Conservation (phyloP, 2,113 vertebrate species). For the Mobula hypostoma region DNA sequence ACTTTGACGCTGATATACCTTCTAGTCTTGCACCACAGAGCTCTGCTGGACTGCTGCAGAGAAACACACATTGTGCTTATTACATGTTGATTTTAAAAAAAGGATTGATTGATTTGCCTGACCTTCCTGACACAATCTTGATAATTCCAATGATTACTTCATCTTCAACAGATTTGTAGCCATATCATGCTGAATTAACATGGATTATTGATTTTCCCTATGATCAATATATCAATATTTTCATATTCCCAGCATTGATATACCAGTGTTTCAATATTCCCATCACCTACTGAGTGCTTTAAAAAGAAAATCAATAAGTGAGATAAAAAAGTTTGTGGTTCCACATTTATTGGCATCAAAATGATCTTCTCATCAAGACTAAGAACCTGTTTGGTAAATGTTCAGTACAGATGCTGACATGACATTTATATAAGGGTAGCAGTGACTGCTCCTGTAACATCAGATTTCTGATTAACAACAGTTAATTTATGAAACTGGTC, state of each 20-base stretch:
- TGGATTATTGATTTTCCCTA: slow-evolving; percentile 33
- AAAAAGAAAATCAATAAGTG: slow-evolving; percentile 11
- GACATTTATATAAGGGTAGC: neutral
- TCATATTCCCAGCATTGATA: slow-evolving; percentile 22
- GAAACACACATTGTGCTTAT: neutral
- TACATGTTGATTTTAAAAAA: neutral
- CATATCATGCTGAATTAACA: slow-evolving; percentile 20
- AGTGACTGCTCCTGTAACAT: neutral
- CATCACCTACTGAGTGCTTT: slow-evolving; percentile 26
- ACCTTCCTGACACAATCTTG: slow-evolving; percentile 14
- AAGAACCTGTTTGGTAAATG: neutral
- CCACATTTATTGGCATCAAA: neutral
- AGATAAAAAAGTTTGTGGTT: slow-evolving; percentile 1
- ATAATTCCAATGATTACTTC: slow-evolving; percentile 25
- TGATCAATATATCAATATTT: slow-evolving; percentile 24
- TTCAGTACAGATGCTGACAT: neutral
- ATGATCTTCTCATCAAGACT: neutral
- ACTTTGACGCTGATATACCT: neutral
- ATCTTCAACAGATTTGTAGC: neutral
- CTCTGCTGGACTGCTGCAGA: neutral
- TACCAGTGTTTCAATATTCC: slow-evolving; percentile 35
- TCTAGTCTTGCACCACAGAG: neutral
- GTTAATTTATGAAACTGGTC: neutral
- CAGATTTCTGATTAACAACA: neutral
- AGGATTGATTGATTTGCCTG: slow-evolving; percentile 23